These are phyloP conservation scores for Phoxinus dragarum DNA, from an alignment of 2,797 vertebrate species.

Conservation along the genomic window DNA sequence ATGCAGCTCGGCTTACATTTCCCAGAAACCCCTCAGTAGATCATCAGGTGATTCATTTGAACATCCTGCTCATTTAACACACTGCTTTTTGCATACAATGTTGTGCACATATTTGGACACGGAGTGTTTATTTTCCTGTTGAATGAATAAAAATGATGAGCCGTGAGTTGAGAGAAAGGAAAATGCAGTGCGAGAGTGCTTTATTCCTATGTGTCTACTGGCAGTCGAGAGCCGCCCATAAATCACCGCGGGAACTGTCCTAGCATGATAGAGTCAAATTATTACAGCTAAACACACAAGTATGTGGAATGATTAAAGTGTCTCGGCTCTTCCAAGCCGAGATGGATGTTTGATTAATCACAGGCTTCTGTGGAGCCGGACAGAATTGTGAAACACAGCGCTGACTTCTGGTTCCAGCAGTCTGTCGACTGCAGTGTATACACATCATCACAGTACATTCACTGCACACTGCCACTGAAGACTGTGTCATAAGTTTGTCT, in stretches of 20 bases:
- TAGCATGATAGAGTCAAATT: constrained; percentile 78
- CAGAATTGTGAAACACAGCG: constrained; percentile 56
- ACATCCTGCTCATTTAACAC: background rate
- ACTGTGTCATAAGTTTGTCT: constrained; percentile 33
- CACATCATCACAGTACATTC: constrained; percentile 17
- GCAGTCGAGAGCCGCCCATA: constrained; percentile 64
- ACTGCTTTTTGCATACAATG: background rate
- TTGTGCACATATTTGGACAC: constrained; percentile 9
- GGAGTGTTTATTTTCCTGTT: constrained; percentile 32
- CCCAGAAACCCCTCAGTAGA: background rate
- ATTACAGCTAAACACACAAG: constrained; percentile 78
- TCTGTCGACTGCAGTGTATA: constrained; percentile 47
- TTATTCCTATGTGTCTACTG: constrained; percentile 44
- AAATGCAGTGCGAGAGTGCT: constrained; percentile 9
- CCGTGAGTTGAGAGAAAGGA: constrained; percentile 22
- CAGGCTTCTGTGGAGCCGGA: constrained; percentile 55
- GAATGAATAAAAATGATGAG: constrained; percentile 41
- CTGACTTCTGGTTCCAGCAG: constrained; percentile 50
- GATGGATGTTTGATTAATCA: constrained; percentile 65
- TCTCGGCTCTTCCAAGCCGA: constrained; percentile 62
- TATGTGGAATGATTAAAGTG: constrained; percentile 78
- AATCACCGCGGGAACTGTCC: constrained; percentile 75
- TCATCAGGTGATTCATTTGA: constrained; percentile 1
- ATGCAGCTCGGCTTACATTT: background rate
- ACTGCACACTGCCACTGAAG: constrained; percentile 18